phyloP scores from a whole-genome alignment of 2,797 vertebrate genomes.

The Labeo calbasu region DNA sequence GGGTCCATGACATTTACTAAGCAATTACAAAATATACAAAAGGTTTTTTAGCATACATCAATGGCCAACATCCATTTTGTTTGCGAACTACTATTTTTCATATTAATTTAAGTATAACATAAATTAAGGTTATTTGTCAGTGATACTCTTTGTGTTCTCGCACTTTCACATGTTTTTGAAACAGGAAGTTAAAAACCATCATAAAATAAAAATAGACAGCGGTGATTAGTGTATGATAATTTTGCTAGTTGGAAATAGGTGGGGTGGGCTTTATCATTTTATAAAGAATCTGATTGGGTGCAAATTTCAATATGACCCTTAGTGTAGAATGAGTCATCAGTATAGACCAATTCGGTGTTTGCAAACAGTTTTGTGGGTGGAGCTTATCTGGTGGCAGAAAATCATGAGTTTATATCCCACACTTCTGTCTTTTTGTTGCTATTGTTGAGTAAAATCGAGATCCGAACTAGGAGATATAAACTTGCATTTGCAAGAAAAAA shows the following conservation, averaged over 20 bases:
- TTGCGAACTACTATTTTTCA: neutral
- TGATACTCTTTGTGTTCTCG: neutral
- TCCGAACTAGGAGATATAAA: too few species aligned
- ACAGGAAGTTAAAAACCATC: neutral
- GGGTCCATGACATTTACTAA: too few species aligned
- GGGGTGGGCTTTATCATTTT: neutral
- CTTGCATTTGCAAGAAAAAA: too few species aligned
- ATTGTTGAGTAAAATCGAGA: too few species aligned
- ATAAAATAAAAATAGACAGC: neutral
- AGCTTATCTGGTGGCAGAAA: too few species aligned
- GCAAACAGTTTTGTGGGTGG: too few species aligned
- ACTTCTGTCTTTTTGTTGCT: too few species aligned
- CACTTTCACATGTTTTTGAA: neutral
- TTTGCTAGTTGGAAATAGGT: neutral
- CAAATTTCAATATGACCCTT: neutral
- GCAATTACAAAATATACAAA: neutral
- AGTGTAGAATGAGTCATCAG: neutral
- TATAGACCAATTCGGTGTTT: too few species aligned
- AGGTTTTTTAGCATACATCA: neutral
- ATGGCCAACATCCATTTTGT: neutral
- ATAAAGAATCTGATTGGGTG: neutral
- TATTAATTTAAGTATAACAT: neutral
- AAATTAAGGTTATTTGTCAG: neutral
- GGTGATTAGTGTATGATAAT: neutral
- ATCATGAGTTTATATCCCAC: too few species aligned